Conservation (phyloP, 2,797 vertebrate species). For the Agapornis canus region DNA sequence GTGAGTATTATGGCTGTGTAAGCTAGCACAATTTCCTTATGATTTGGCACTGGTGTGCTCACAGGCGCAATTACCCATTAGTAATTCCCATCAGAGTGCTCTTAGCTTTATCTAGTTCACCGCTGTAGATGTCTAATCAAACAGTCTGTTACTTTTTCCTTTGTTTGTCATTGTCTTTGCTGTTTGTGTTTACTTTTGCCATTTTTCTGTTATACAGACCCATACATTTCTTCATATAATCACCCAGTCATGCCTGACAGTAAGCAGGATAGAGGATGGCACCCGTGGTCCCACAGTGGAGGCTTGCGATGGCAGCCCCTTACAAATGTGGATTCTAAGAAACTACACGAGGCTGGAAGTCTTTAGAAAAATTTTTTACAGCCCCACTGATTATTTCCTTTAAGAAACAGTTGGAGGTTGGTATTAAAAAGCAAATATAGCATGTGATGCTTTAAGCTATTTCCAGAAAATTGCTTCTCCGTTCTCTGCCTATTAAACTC, state of each 20-base stretch:
- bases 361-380: conserved; percentile 88
- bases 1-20: rapidly evolving
- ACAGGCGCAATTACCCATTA: rapidly evolving
- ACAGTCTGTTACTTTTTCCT: not conserved
- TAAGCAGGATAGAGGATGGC: conserved; percentile 87
- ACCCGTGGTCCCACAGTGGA: conserved; percentile 87
- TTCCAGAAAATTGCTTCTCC: not conserved
- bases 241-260: conserved; percentile 93
- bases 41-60: rapidly evolving
- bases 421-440: conserved; percentile 14
- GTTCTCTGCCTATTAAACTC: rapidly evolving
- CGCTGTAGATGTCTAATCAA: not conserved
- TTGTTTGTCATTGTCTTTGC: not conserved
- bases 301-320: conserved; percentile 83
- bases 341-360: conserved; percentile 89
- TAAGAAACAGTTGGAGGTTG: conserved; percentile 77
- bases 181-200: conserved; percentile 2
- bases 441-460: not conserved
- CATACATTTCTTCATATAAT: conserved; percentile 89
- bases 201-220: conserved; percentile 82
- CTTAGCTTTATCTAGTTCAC: not conserved
- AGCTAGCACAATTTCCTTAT: rapidly evolving
- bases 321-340: conserved; percentile 86
- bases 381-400: conserved; percentile 90
- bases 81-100: rapidly evolving